Evolutionary conservation across 1,140 invertebrate genomes (phyloP).

Genomic region (Neelides sp.): DNA sequence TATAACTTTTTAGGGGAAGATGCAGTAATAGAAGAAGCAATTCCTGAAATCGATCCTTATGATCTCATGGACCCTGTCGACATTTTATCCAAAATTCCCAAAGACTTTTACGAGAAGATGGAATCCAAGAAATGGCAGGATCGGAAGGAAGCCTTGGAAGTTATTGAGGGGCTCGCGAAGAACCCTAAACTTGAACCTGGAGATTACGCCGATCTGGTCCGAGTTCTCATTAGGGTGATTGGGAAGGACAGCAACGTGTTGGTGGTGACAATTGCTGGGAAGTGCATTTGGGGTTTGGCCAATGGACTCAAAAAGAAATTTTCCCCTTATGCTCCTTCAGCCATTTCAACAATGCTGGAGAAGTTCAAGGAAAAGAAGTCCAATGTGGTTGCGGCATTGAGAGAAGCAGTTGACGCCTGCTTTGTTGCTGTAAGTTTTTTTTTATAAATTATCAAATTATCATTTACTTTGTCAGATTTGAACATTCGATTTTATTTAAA

Average conservation of each 20-base stretch:
- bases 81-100: conserved; percentile 79
- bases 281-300: conserved; percentile 71
- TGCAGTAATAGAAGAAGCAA: conserved; percentile 45
- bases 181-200: conserved; percentile 78
- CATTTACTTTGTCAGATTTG: conserved; percentile 8
- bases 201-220: conserved; percentile 82
- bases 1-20: conserved; percentile 40
- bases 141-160: conserved; percentile 77
- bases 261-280: conserved; percentile 72
- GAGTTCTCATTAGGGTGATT: conserved; percentile 75
- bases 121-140: conserved; percentile 98
- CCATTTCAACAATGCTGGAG: conserved; percentile 68
- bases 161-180: conserved; percentile 57
- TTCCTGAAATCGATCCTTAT: conserved; percentile 71
- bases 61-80: conserved; percentile 84
- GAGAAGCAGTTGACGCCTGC: conserved; percentile 85
- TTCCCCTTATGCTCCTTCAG: conserved; percentile 62
- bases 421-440: conserved; percentile 55
- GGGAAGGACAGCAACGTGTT: conserved; percentile 93
- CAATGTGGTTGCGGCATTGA: conserved; percentile 67
- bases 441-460: neutral
- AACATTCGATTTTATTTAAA: conserved; percentile 1
- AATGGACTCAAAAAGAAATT: conserved; percentile 79
- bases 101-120: conserved; percentile 89
- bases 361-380: conserved; percentile 98